Evolutionary conservation across 2,113 vertebrate species (phyloP), one percentile per base, ranked within the genome.

Genomic region (Scomber colias): DNA sequence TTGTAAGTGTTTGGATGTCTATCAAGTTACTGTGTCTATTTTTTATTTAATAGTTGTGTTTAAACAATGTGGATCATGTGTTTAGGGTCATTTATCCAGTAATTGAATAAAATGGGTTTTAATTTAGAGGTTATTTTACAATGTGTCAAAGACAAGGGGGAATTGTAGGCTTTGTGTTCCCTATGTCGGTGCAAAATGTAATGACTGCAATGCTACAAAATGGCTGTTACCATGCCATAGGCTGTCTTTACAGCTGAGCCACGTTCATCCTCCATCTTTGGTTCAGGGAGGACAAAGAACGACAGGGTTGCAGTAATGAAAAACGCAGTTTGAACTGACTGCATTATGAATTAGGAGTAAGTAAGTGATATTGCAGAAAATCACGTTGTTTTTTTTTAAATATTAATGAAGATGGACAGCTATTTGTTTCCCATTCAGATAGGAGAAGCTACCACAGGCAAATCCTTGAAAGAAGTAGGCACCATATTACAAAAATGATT

Each of bases 191-290:
- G 68, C 11, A 77, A 57, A 75, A 54, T 11, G 15, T 69, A 40
- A 1, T 50, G 61, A 30, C 89, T 84, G 82, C 88, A 89, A 61
- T 75, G 75, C 85, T 50, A 78, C 92, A 94, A 94, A 94, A 94
- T 94, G 93, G 93, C 92, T 81, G 90, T 77, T 89, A 46, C 30
- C 78, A 62, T 55, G 84, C 40, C 71, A 77, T 2, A 61, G 77
- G 77, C 64, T 79, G 86, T 84, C 79, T 87, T 87, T 56, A 65
- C 70, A 51, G 53, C 83, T 9, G 56, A 84, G 73, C 74, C 86
- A 78, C 75, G 82, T 61, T 51, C 71, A 84, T 88, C 86, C 87
- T 84, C 92, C 92, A 93, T 94, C 83, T 93, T 93, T 89, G 82
- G 51, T 72, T 67, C 51, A 54, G 55, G 31, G 62, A 66, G 80